A percentile compares a stretch with the other conserved stretches of the same genome.
phyloP scores from a whole-genome alignment of 2,797 vertebrate genomes.

The Darevskia mixta region DNA sequence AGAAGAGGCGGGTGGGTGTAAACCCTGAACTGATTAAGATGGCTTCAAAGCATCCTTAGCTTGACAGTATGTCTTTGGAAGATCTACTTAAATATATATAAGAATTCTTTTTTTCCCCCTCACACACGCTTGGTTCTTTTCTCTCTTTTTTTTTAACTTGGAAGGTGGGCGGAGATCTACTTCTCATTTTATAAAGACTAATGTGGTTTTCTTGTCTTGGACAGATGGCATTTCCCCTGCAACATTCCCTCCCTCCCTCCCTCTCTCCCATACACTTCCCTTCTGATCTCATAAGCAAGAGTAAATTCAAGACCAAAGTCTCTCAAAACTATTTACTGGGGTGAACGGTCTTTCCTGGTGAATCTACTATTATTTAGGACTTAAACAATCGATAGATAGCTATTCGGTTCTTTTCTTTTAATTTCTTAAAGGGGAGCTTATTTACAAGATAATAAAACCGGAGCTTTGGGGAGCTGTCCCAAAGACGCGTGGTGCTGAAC shows the following conservation, averaged over 20 bases:
- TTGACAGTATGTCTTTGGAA: constrained; percentile 28
- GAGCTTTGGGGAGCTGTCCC: not conserved
- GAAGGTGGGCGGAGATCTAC: not conserved
- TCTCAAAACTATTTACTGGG: not conserved
- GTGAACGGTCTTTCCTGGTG: not conserved
- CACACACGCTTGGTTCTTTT: not conserved
- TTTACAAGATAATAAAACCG: not conserved
- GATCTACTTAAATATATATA: constrained; percentile 35
- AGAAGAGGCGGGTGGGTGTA: not conserved
- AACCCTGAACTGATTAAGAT: not conserved
- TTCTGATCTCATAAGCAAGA: constrained; percentile 42
- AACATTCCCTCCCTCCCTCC: not conserved
- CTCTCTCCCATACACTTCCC: not conserved
- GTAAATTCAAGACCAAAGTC: not conserved
- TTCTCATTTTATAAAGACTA: constrained; percentile 32
- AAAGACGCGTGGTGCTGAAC: constrained; percentile 20
- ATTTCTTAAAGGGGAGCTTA: not conserved
- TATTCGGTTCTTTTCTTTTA: too few relatives aligned
- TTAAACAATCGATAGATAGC: not conserved
- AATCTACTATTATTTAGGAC: not conserved
- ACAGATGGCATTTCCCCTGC: constrained; percentile 28
- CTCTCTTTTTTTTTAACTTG: not conserved
- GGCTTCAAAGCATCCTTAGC: constrained; percentile 17
- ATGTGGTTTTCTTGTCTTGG: constrained; percentile 42
- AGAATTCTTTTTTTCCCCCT: not conserved